Evolutionary conservation across 1,140 invertebrate species (phyloP).

Genomic region (Platorchestia sp.): DNA sequence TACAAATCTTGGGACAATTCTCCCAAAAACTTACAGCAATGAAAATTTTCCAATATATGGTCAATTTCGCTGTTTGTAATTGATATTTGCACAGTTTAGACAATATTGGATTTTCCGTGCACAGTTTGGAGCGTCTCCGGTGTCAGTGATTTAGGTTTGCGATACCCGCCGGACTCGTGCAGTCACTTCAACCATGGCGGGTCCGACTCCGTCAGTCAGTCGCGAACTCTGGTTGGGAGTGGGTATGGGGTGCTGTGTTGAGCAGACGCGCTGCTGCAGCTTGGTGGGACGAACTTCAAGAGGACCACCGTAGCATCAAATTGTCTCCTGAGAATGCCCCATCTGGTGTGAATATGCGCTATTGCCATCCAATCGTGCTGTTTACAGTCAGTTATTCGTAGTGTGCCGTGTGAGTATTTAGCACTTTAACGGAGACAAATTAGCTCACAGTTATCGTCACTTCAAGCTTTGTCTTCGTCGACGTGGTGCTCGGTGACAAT

Average conservation of each 20-base stretch:
- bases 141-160: too few relatives aligned
- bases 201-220: not conserved
- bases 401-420: not conserved
- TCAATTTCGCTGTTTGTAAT: too few relatives aligned
- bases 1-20: too few relatives aligned
- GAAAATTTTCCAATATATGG: too few relatives aligned
- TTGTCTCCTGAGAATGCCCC: not conserved
- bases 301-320: not conserved
- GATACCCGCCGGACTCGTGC: not conserved
- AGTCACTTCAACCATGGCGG: not conserved
- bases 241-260: not conserved
- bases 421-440: not conserved
- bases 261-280: not conserved
- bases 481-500: too few relatives aligned
- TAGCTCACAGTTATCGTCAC: not conserved
- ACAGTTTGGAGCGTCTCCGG: too few relatives aligned
- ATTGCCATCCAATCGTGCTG: not conserved
- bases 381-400: not conserved
- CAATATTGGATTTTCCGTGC: too few relatives aligned
- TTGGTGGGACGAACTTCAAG: not conserved
- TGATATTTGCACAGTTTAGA: too few relatives aligned
- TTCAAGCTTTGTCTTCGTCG: not conserved
- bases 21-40: too few relatives aligned
- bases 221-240: not conserved
- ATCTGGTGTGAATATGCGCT: not conserved